Evolutionary conservation across 1,140 invertebrate species (phyloP).

Genomic region (Zeugodacus cucurbitae): DNA sequence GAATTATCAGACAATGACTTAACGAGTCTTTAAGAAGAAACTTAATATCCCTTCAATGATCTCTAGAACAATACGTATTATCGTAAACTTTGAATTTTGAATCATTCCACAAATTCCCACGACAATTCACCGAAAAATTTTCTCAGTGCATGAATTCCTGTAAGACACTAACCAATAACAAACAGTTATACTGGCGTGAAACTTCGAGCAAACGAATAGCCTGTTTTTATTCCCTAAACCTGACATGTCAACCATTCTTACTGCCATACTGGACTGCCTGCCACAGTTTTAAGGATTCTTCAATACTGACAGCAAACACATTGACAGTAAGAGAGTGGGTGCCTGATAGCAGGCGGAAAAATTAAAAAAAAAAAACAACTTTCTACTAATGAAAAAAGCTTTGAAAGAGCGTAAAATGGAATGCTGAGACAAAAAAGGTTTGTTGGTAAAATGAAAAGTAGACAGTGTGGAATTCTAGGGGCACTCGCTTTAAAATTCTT

Average conservation of each 20-base stretch:
- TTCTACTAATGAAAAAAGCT: neutral
- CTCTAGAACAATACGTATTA: no score
- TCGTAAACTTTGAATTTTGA: no score
- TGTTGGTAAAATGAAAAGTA: neutral
- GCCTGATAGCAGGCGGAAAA: neutral
- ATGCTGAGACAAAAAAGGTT: neutral
- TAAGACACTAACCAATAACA: neutral
- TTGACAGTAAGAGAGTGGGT: slow-evolving; percentile 43
- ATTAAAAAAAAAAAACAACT: neutral
- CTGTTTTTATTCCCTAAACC: neutral
- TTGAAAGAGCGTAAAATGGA: slow-evolving; percentile 10
- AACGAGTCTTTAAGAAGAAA: no score
- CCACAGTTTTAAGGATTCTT: slow-evolving; percentile 48
- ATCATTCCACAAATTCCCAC: no score
- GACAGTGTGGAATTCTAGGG: neutral
- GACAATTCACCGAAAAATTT: neutral
- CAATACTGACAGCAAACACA: slow-evolving; percentile 47
- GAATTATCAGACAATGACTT: no score
- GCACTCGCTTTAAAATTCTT: neutral
- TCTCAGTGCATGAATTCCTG: neutral
- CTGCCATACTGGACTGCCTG: neutral
- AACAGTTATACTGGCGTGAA: neutral
- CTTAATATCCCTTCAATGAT: no score
- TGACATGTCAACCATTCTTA: neutral
- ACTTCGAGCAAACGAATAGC: neutral